Evolutionary conservation across 2,888 invertebrate species (phyloP).

Genomic region (Lapara coniferarum): DNA sequence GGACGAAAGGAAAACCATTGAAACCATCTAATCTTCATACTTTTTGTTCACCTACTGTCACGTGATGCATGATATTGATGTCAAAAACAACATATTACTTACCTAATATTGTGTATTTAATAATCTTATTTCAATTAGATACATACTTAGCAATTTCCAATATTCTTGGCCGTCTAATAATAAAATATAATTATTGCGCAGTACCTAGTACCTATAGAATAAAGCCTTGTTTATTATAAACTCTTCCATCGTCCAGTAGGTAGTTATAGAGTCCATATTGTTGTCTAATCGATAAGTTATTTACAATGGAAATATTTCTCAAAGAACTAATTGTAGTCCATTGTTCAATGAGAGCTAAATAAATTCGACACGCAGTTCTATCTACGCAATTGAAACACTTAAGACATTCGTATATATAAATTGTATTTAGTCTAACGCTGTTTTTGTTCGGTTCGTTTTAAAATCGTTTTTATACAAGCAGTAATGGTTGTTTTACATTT

Average conservation of each 20-base stretch:
- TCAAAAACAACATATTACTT: too few relatives aligned
- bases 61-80: too few relatives aligned
- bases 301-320: slow-evolving; percentile 19
- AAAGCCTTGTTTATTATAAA: not conserved
- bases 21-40: too few relatives aligned
- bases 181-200: too few relatives aligned
- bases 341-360: slow-evolving; percentile 28
- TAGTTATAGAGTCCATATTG: not conserved
- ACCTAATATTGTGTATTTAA: too few relatives aligned
- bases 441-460: not conserved
- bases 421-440: slow-evolving; percentile 7
- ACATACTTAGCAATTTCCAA: too few relatives aligned
- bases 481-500: not conserved
- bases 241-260: not conserved
- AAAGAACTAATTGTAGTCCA: slow-evolving; percentile 20
- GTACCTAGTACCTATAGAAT: not conserved
- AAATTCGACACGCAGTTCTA: slow-evolving; percentile 19
- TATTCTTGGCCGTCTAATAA: too few relatives aligned
- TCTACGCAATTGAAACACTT: slow-evolving; percentile 9
- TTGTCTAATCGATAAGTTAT: slow-evolving; percentile 12
- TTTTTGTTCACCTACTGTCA: too few relatives aligned
- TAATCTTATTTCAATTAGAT: too few relatives aligned
- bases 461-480: not conserved
- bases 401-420: not conserved
- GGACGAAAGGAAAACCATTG: too few relatives aligned